A percentile compares a stretch with the other conserved stretches of the same genome.
phyloP scores from a whole-genome alignment of 2,113 vertebrate genomes.

The Brachypteracias leptosomus region DNA sequence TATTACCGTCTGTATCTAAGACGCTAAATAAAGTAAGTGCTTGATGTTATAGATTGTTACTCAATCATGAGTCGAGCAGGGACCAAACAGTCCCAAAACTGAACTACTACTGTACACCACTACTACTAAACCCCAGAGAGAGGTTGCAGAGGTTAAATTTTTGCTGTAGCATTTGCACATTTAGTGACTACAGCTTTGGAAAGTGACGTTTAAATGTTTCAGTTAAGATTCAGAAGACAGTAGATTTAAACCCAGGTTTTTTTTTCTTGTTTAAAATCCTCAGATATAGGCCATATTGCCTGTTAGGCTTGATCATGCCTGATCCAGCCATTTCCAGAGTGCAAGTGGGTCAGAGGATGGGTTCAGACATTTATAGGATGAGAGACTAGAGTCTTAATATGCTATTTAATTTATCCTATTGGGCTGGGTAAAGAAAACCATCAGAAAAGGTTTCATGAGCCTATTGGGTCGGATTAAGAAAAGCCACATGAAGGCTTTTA shows the following conservation, averaged over 20 bases:
- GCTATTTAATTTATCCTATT: neutral
- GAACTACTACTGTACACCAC: neutral
- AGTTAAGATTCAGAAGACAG: neutral
- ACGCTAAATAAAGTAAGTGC: neutral
- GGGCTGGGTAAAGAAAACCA: neutral
- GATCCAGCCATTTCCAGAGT: neutral
- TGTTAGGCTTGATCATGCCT: neutral
- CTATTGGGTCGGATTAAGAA: neutral
- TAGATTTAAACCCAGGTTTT: neutral
- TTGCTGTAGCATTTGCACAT: neutral
- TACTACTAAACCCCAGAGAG: neutral
- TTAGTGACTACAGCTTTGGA: neutral
- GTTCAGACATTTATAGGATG: neutral
- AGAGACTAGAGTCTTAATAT: neutral
- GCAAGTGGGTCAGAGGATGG: neutral
- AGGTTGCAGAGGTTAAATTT: neutral
- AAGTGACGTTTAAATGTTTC: neutral
- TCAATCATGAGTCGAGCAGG: neutral
- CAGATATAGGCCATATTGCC: neutral
- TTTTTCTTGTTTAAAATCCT: neutral
- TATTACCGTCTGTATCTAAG: neutral
- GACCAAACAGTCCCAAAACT: neutral
- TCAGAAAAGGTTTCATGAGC: constrained; percentile 11
- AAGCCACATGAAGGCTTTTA: neutral
- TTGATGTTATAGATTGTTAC: neutral